These are phyloP conservation scores for Laspeyria flexula DNA, from an alignment of 2,888 invertebrate genomes.

Conservation along the genomic window DNA sequence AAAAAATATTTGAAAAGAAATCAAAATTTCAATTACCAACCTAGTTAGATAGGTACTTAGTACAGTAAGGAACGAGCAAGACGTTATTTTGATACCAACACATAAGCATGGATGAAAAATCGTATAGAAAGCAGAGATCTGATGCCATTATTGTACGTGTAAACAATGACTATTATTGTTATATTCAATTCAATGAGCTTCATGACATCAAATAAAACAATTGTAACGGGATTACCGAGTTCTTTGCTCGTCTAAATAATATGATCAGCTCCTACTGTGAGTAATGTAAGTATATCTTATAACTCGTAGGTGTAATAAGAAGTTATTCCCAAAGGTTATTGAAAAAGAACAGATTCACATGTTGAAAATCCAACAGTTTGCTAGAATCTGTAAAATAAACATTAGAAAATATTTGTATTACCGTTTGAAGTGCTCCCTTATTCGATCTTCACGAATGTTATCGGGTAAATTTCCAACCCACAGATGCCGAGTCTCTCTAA, in stretches of 20 bases:
- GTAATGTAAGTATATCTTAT: too few species aligned
- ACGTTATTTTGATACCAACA: not conserved
- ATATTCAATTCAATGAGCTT: not conserved
- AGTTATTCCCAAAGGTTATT: not conserved
- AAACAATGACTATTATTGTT: not conserved
- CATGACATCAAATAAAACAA: too few species aligned
- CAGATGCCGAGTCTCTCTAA: constrained; percentile 99
- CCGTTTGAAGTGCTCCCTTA: constrained; percentile 99
- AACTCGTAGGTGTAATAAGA: too few species aligned
- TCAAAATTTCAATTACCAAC: not conserved
- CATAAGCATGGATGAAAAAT: not conserved
- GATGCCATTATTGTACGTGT: not conserved
- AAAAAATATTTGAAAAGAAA: too few species aligned
- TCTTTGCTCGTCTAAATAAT: too few species aligned
- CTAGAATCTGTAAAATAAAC: constrained; percentile 29
- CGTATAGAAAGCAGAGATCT: not conserved
- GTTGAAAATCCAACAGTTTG: not conserved
- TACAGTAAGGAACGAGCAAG: not conserved
- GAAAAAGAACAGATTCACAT: not conserved
- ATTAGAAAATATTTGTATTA: constrained; percentile 73
- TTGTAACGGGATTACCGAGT: too few species aligned
- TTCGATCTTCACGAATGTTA: constrained; percentile 98
- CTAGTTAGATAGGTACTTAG: not conserved
- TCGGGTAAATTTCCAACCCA: constrained; percentile 99
- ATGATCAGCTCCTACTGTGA: too few species aligned